Evolutionary conservation across 2,888 invertebrate genomes (phyloP).

Genomic region (Chrysomela aeneicollis): DNA sequence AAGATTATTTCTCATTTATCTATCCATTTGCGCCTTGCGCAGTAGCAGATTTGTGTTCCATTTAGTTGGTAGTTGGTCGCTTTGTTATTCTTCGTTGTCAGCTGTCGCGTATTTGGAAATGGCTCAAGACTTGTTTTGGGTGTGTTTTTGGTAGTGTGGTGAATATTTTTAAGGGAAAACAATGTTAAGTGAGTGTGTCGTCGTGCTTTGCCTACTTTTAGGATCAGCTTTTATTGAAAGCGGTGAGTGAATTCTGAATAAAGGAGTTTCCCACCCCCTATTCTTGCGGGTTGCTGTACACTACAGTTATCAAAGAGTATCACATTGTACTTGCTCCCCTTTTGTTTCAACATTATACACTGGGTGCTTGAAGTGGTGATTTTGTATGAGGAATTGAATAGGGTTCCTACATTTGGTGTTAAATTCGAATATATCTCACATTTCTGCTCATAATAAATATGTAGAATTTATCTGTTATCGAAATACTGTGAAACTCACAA

Average conservation of each 20-base stretch:
- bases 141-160: conserved; percentile 39
- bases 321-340: conserved; percentile 14
- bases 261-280: conserved; percentile 30
- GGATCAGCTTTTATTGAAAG: conserved; percentile 75
- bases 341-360: background rate
- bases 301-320: conserved; percentile 10
- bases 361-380: background rate
- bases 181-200: conserved; percentile 55
- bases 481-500: too few species aligned
- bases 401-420: too few species aligned
- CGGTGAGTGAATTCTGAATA: conserved; percentile 65
- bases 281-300: conserved; percentile 19
- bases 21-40: conserved; percentile 11
- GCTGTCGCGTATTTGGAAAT: conserved; percentile 32
- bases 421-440: too few species aligned
- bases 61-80: conserved; percentile 16
- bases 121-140: conserved; percentile 39
- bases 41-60: conserved; percentile 17
- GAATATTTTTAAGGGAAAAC: conserved; percentile 37
- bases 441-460: too few species aligned
- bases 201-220: conserved; percentile 73
- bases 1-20: too few species aligned
- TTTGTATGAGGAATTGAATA: background rate
- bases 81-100: conserved; percentile 33
- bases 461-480: too few species aligned